Percentiles rank a stretch among this genome's conserved stretches.
These are phyloP conservation scores for Vollenhovia emeryi DNA, from an alignment of 1,140 invertebrate species.

Conservation along the genomic window DNA sequence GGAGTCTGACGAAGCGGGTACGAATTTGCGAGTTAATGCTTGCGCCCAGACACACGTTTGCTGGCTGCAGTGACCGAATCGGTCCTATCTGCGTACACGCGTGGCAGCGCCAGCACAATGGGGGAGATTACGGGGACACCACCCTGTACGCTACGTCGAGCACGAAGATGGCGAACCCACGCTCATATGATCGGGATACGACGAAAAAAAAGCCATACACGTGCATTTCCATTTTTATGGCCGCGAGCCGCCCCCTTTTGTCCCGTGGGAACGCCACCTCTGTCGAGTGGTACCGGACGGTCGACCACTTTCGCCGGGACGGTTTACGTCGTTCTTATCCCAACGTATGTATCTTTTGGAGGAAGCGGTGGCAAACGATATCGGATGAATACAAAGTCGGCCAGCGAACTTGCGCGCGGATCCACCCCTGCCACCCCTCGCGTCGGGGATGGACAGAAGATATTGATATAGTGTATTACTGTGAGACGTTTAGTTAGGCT, in stretches of 20 bases:
- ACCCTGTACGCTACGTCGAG: constrained; percentile 67
- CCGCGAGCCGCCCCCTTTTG: background rate
- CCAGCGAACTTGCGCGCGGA: background rate
- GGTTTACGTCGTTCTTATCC: constrained; percentile 7
- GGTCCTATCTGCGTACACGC: constrained; percentile 72
- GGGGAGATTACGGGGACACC: constrained; percentile 67
- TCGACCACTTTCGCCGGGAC: background rate
- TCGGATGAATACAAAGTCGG: constrained; percentile 27
- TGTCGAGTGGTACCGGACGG: background rate
- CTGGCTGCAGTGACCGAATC: constrained; percentile 57
- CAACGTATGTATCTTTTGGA: background rate
- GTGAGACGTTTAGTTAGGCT: background rate
- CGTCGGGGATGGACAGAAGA: background rate
- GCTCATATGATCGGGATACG: constrained; percentile 21
- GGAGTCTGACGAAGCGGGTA: background rate
- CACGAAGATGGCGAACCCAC: constrained; percentile 64
- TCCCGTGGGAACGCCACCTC: background rate
- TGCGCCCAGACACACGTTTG: constrained; percentile 28
- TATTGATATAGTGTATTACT: background rate
- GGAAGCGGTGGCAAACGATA: constrained; percentile 13
- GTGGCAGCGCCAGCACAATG: constrained; percentile 70
- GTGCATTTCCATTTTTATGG: constrained; percentile 59
- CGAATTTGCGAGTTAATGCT: constrained; percentile 31
- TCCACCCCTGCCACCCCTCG: background rate
- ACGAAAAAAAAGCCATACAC: constrained; percentile 54